Conservation (phyloP, 2,113 vertebrate species). For the Elephas maximus region DNA sequence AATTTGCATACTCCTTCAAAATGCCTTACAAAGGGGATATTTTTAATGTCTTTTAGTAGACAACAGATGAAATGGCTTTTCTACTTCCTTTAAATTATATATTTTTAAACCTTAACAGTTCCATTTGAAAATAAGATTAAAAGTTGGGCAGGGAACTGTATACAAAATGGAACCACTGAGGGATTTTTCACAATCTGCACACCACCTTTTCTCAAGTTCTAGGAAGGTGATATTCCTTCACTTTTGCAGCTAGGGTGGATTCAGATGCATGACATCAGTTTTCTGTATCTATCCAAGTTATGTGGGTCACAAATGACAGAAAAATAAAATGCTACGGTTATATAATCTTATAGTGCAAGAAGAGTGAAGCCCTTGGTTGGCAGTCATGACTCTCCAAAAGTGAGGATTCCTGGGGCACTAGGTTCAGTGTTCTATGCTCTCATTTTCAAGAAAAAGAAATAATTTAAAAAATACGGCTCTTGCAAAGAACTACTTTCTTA, state of each 20-base stretch:
- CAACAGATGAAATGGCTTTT: conserved; percentile 57
- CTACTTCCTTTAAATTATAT: conserved; percentile 42
- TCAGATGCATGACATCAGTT: conserved; percentile 24
- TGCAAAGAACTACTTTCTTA: background rate
- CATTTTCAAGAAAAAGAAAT: background rate
- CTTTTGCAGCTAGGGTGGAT: background rate
- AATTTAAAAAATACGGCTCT: conserved; percentile 53
- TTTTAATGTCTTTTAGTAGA: conserved; percentile 74
- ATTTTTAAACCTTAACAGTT: conserved; percentile 70
- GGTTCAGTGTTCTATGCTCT: background rate
- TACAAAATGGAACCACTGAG: background rate
- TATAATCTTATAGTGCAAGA: conserved; percentile 8
- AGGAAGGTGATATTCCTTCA: background rate
- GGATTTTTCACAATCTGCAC: background rate
- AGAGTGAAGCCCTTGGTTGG: background rate
- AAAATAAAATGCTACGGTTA: conserved; percentile 10
- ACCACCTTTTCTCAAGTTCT: conserved; percentile 26
- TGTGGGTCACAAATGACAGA: background rate
- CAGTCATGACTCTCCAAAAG: background rate
- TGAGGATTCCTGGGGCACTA: background rate
- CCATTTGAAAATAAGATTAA: conserved; percentile 59
- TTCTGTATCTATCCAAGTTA: conserved; percentile 20
- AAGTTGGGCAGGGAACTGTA: conserved; percentile 57
- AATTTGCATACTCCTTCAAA: conserved; percentile 76
- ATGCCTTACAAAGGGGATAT: conserved; percentile 74